Percentiles rank a stretch among this genome's conserved stretches.
These are phyloP conservation scores for Myiozetetes cayanensis DNA, from an alignment of 2,113 vertebrate species.

Conservation along the genomic window DNA sequence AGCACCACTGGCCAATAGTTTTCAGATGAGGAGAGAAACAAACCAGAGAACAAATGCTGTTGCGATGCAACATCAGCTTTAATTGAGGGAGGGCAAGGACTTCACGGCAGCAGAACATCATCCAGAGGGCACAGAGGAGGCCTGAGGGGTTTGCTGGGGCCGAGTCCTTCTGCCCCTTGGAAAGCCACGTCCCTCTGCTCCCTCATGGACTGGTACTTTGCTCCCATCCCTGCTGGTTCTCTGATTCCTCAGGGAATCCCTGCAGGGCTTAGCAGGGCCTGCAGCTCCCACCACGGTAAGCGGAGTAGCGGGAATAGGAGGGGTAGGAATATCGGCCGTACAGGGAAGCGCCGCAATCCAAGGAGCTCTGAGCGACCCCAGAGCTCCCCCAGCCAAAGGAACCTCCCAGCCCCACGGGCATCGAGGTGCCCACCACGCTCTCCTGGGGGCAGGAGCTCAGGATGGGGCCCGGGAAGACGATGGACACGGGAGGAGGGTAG, in stretches of 20 bases:
- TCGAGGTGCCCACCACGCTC: neutral
- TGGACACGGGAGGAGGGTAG: neutral
- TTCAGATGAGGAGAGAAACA: neutral
- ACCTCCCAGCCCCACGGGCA: neutral
- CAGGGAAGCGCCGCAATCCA: too few species aligned
- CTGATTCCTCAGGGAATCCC: too few species aligned
- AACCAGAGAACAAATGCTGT: neutral
- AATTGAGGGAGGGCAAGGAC: neutral
- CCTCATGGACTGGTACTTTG: neutral
- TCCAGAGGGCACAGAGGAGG: neutral
- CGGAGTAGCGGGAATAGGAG: neutral
- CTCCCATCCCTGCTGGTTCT: neutral
- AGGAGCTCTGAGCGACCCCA: neutral
- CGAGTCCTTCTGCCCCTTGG: neutral
- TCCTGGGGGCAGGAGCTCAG: constrained; percentile 47
- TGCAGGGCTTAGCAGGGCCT: neutral
- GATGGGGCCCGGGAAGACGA: constrained; percentile 13
- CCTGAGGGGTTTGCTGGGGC: neutral
- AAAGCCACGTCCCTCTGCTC: neutral
- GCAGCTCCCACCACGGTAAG: neutral
- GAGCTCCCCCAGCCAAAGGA: neutral
- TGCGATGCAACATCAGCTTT: neutral
- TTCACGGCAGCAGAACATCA: neutral
- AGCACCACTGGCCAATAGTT: neutral
- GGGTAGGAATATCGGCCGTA: neutral